phyloP scores from a whole-genome alignment of 1,140 invertebrate genomes.

The Listronotus oregonensis region DNA sequence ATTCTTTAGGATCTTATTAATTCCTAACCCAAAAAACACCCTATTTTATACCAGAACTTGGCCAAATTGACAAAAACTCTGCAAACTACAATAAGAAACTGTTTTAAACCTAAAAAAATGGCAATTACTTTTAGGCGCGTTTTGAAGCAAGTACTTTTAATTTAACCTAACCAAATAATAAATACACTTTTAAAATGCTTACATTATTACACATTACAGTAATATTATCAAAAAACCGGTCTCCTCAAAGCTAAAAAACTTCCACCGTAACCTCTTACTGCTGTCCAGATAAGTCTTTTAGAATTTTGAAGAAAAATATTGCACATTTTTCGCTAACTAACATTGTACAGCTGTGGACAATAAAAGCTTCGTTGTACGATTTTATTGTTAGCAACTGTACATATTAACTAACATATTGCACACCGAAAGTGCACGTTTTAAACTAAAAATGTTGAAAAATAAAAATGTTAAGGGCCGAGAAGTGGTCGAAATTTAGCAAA shows the following conservation, averaged over 20 bases:
- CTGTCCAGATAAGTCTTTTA: constrained; percentile 1
- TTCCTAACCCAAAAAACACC: too few relatives aligned
- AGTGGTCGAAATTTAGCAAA: constrained; percentile 5
- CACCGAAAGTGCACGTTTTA: neutral
- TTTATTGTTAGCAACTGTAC: constrained; percentile 1
- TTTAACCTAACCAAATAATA: constrained; percentile 20
- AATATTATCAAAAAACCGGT: constrained; percentile 26
- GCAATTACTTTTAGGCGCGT: constrained; percentile 28
- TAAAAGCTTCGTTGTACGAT: neutral
- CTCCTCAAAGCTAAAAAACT: constrained; percentile 12
- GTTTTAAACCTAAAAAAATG: constrained; percentile 26
- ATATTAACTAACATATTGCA: neutral
- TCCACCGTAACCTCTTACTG: constrained; percentile 11
- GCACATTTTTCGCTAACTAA: constrained; percentile 10
- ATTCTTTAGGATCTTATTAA: too few relatives aligned
- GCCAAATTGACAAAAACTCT: neutral
- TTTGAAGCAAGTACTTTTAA: constrained; percentile 25
- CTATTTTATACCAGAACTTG: too few relatives aligned
- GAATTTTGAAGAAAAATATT: constrained; percentile 21
- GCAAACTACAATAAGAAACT: neutral
- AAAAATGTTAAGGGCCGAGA: constrained; percentile 15
- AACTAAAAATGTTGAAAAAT: constrained; percentile 15
- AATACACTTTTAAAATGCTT: constrained; percentile 34
- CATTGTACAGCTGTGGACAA: neutral
- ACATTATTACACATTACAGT: constrained; percentile 26